phyloP scores from a whole-genome alignment of 1,140 invertebrate genomes.

The Sarcophaga peregrina region DNA sequence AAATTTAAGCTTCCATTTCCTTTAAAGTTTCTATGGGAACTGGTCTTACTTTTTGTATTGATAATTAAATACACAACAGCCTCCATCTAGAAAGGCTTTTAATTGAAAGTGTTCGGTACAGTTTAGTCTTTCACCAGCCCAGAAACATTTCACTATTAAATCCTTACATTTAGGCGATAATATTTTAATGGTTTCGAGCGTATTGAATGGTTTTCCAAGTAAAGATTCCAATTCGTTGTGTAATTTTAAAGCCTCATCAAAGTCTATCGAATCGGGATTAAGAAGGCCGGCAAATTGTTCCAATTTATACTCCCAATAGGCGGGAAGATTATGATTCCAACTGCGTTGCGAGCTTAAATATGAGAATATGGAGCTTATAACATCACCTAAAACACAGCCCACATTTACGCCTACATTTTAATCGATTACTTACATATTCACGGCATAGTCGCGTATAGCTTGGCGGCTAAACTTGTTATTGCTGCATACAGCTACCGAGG shows the following conservation, averaged over 20 bases:
- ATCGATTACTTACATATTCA: slow-evolving; percentile 31
- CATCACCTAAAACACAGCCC: no score
- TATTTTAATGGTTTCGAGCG: background rate
- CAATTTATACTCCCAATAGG: slow-evolving; percentile 25
- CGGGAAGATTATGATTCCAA: background rate
- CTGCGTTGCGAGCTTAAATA: background rate
- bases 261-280: slow-evolving; percentile 12
- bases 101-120: slow-evolving; percentile 21
- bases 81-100: background rate
- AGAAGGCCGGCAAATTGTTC: slow-evolving; percentile 15
- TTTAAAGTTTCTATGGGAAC: no score
- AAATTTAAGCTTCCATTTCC: background rate
- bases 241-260: slow-evolving; percentile 29
- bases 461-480: slow-evolving; percentile 33
- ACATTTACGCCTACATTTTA: no score
- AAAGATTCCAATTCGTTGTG: background rate
- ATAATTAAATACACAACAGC: slow-evolving; percentile 43
- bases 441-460: background rate
- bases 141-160: slow-evolving; percentile 29
- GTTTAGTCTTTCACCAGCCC: background rate
- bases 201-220: background rate
- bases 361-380: no score
- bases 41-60: background rate
- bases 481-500: slow-evolving; percentile 39
- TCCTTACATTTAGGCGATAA: slow-evolving; percentile 35